phyloP scores from a whole-genome alignment of 2,797 vertebrate species.

The Sphenopsis melanotis region DNA sequence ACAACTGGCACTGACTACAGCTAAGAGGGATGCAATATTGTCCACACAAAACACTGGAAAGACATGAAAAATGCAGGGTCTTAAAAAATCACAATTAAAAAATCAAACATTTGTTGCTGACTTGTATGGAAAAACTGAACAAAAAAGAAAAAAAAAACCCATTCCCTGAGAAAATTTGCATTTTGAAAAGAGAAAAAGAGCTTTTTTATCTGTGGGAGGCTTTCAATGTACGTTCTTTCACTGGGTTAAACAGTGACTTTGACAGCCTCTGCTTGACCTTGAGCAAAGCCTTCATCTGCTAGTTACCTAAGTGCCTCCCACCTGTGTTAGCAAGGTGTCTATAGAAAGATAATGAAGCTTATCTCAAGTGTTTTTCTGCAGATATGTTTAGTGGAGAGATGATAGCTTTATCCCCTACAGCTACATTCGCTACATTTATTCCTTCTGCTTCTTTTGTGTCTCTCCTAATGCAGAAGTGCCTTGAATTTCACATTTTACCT shows the following conservation, averaged over 20 bases:
- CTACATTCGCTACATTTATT: background rate
- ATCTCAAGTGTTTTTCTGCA: constrained; percentile 13
- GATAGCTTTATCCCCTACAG: background rate
- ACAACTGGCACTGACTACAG: background rate
- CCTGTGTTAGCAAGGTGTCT: background rate
- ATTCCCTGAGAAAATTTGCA: background rate
- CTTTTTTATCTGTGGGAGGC: background rate
- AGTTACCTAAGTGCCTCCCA: background rate
- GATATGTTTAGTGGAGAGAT: background rate
- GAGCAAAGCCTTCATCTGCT: background rate
- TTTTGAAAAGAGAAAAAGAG: background rate
- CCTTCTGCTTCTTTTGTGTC: background rate
- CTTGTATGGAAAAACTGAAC: background rate
- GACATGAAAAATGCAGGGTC: constrained; percentile 6
- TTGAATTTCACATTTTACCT: background rate
- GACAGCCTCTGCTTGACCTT: background rate
- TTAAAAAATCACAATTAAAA: constrained; percentile 10
- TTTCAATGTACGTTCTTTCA: background rate
- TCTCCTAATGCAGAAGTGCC: background rate
- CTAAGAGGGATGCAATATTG: background rate
- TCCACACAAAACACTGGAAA: background rate
- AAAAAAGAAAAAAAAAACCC: background rate
- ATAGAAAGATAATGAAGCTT: background rate
- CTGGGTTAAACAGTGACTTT: background rate
- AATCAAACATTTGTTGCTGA: background rate